Conservation (phyloP, 2,888 invertebrate genomes). For the Synergus gifuensis region DNA sequence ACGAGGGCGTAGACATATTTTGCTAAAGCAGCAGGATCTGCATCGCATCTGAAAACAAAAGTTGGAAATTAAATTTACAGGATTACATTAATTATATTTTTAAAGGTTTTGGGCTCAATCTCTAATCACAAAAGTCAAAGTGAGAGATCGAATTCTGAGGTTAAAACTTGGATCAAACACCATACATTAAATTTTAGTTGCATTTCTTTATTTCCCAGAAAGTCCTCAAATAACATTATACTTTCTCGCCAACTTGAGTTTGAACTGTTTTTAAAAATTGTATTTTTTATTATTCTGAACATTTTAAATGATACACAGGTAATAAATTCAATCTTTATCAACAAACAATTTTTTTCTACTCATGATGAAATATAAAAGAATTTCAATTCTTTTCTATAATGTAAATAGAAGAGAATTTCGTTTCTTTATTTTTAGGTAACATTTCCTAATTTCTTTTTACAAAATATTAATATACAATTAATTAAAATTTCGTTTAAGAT, state of each 20-base stretch:
- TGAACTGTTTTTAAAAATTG: too few relatives aligned
- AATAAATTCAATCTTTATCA: too few relatives aligned
- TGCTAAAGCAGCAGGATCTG: conserved; percentile 96
- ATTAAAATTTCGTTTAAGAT: not conserved
- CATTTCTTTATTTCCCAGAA: not conserved
- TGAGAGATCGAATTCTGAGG: too few relatives aligned
- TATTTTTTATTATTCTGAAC: too few relatives aligned
- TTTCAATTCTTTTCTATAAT: not conserved
- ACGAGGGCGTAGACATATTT: conserved; percentile 98
- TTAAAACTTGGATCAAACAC: too few relatives aligned
- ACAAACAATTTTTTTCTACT: too few relatives aligned
- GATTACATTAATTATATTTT: not conserved
- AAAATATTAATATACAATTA: not conserved
- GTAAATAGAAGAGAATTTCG: not conserved
- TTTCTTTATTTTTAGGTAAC: not conserved
- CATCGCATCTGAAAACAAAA: conserved; percentile 89
- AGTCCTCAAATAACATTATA: not conserved
- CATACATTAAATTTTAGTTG: not conserved
- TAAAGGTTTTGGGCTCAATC: not conserved
- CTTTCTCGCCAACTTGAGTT: too few relatives aligned
- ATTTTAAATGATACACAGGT: too few relatives aligned
- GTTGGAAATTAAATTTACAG: not conserved
- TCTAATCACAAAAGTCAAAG: too few relatives aligned
- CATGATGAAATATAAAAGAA: not conserved
- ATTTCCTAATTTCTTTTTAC: not conserved